Percentiles rank a stretch among this genome's conserved stretches.
phyloP scores from a whole-genome alignment of 2,113 vertebrate genomes.

The Macquaria australasica region DNA sequence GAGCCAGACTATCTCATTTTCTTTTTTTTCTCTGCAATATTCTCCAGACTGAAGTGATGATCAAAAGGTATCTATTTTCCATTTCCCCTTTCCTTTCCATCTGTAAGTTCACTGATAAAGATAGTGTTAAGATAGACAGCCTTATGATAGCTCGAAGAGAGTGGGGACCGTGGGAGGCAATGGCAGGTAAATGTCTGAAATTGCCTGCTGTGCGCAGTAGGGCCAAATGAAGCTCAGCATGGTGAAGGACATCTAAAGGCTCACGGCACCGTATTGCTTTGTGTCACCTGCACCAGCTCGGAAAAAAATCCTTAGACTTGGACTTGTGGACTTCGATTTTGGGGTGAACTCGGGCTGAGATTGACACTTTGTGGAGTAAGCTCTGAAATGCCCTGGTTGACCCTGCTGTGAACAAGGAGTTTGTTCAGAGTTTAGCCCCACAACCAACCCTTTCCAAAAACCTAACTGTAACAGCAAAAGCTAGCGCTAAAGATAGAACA shows the following conservation, averaged over 20 bases:
- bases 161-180: conserved; percentile 21
- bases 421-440: conserved; percentile 6
- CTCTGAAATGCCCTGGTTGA: conserved; percentile 18
- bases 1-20: conserved; percentile 24
- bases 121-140: conserved; percentile 29
- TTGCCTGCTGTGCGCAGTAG: conserved; percentile 50
- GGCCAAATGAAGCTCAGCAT: conserved; percentile 56
- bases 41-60: conserved; percentile 32
- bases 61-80: conserved; percentile 49
- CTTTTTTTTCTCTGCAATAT: background rate
- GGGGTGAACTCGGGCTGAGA: conserved; percentile 23
- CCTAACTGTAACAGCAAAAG: background rate
- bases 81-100: conserved; percentile 16
- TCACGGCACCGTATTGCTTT: conserved; percentile 17
- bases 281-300: conserved; percentile 15
- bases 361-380: conserved; percentile 47
- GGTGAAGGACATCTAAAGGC: conserved; percentile 63
- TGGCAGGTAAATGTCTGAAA: conserved; percentile 55
- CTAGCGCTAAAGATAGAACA: background rate
- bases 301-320: background rate
- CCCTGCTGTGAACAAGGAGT: conserved; percentile 10
- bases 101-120: conserved; percentile 27
- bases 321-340: conserved; percentile 48
- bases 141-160: conserved; percentile 14
- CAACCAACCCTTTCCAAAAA: conserved; percentile 15